A percentile compares a stretch with the other conserved stretches of the same genome.
Conservation (phyloP, 2,113 vertebrate species). For the Hemiscyllium ocellatum region DNA sequence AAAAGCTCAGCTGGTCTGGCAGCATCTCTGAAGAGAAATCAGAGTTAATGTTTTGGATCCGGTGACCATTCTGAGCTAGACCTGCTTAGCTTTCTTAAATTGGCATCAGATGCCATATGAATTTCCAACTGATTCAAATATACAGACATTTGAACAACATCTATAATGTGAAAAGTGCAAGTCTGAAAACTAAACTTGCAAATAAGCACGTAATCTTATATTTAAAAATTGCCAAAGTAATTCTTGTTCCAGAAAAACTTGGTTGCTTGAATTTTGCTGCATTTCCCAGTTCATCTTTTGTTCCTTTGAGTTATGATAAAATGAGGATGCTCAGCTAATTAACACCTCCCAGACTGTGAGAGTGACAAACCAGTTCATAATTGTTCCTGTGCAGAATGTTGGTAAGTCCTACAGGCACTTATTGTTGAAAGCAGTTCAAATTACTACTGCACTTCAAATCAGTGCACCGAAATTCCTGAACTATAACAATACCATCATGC, state of each 20-base stretch:
- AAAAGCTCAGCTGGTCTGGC: no score
- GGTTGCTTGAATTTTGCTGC: not conserved
- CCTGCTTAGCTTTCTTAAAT: not conserved
- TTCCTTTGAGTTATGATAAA: not conserved
- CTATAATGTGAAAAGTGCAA: not conserved
- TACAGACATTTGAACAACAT: not conserved
- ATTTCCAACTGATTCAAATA: not conserved
- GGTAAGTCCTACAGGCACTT: no score
- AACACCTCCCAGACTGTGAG: not conserved
- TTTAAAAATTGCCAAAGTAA: not conserved
- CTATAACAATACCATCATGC: not conserved
- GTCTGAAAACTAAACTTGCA: not conserved
- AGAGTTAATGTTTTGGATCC: no score
- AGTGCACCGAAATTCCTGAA: not conserved
- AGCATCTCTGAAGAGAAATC: no score
- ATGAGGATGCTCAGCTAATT: not conserved
- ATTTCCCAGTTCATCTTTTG: not conserved
- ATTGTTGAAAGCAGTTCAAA: no score
- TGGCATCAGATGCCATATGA: not conserved
- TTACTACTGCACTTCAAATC: not conserved
- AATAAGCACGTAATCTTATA: not conserved
- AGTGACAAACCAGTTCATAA: not conserved
- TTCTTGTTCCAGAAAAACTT: not conserved
- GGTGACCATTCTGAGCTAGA: no score
- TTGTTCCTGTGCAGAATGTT: no score